Evolutionary conservation across 2,113 vertebrate genomes (phyloP), one percentile per base, ranked within the genome.

Genomic region (Syngnathus scovelli): DNA sequence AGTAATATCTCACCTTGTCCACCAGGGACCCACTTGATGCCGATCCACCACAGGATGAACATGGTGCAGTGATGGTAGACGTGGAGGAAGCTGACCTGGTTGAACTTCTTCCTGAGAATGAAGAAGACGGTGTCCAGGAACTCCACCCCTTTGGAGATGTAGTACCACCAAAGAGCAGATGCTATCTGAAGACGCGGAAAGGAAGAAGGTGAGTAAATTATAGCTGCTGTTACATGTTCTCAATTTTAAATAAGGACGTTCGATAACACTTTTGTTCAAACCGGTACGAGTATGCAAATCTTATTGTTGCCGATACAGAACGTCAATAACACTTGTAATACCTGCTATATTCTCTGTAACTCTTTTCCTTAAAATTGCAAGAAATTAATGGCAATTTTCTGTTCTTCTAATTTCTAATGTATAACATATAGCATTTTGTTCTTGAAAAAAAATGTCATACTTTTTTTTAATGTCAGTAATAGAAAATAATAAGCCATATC

Each of bases 41-140:
- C 97, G 73, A 99, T 95, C 97, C 97, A 99, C 97, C 97, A 99
- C 71, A 99, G 90, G 60, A 96, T 96, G 89, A 99, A 99, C 97
- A 99, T 99, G 70, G 96, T 98, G 83, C 94, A 98, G 91, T 99
- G 97, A 76, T 99, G 97, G 87, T 99, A 99, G 68, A 99, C 96
- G 4, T 99, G 97, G 70, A 99, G 95, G 75, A 99, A 98, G 91
- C 94, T 98, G 70, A 99, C 94, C 84, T 99, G 97, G 82, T 94
- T 98, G 85, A 98, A 96, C 89, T 99, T 99, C 91, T 98, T 99
- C 79, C 97, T 94, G 87, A 99, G 86, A 84, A 99, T 98, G 88
- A 99, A 99, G 88, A 99, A 98, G 48, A 97, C 94, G 0, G 96
- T 99, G 73, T 99, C 97, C 87, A 99, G 89, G 83, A 95, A 99